A percentile compares a stretch with the other conserved stretches of the same genome.
Evolutionary conservation across 2,888 invertebrate genomes (phyloP).

Genomic region (Eucera pruinosa): DNA sequence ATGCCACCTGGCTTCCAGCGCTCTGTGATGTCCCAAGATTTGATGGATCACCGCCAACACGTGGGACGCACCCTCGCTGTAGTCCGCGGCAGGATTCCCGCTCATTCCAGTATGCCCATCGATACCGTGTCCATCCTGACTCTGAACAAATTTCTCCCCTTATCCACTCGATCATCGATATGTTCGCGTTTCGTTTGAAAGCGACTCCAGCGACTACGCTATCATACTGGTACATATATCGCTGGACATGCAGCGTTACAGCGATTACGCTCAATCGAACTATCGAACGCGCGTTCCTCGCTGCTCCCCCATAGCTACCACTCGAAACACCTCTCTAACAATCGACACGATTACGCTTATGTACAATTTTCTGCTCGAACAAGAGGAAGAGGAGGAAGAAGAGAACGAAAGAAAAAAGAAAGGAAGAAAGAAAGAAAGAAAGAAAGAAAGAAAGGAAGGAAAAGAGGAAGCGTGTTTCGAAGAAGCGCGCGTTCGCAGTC

Average conservation of each 20-base stretch:
- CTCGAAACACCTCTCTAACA: background rate
- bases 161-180: constrained; percentile 20
- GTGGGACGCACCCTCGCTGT: constrained; percentile 98
- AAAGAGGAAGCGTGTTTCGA: background rate
- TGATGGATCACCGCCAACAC: constrained; percentile 98
- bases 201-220: background rate
- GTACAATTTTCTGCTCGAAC: background rate
- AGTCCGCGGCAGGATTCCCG: constrained; percentile 96
- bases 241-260: constrained; percentile 12
- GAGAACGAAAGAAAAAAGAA: no score
- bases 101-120: constrained; percentile 88
- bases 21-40: constrained; percentile 97
- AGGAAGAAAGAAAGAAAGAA: no score
- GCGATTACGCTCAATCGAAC: no score
- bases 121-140: constrained; percentile 84
- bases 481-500: background rate
- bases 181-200: constrained; percentile 1
- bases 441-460: background rate
- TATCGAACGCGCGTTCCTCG: background rate
- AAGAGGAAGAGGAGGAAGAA: background rate
- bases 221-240: no score
- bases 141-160: constrained; percentile 70
- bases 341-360: background rate
- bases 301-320: background rate
- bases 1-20: constrained; percentile 97